Evolutionary conservation across 1,140 invertebrate genomes (phyloP).

Genomic region (Drosophila persimilis): DNA sequence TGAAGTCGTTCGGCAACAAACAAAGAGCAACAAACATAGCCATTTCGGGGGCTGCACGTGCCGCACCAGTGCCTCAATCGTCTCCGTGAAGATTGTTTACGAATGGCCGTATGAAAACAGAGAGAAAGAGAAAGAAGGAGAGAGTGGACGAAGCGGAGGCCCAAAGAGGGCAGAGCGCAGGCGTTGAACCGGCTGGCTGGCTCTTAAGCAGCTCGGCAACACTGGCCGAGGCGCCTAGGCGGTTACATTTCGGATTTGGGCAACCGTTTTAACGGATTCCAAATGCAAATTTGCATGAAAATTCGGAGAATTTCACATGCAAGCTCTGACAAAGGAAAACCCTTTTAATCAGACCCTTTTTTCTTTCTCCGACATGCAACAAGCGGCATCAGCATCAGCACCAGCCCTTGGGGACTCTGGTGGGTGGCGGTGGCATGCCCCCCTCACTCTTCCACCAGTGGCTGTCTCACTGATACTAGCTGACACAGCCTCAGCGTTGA

Average conservation of each 20-base stretch:
- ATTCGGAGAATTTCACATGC: not conserved
- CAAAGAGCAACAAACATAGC: conserved; percentile 40
- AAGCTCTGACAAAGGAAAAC: not conserved
- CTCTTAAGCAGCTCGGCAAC: conserved; percentile 56
- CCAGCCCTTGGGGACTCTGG: not conserved
- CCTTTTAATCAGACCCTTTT: not conserved
- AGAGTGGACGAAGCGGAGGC: too few species aligned
- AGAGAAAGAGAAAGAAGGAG: conserved; percentile 49
- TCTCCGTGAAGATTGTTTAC: conserved; percentile 56
- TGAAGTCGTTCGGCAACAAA: conserved; percentile 64
- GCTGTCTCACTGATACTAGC: not conserved
- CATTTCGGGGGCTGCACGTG: conserved; percentile 50
- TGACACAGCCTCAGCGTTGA: conserved; percentile 26
- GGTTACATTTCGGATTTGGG: conserved; percentile 32
- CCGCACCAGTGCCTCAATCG: conserved; percentile 2
- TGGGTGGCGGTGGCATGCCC: too few species aligned
- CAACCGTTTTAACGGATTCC: conserved; percentile 16
- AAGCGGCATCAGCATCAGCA: conserved; percentile 7
- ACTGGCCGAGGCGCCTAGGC: conserved; percentile 39
- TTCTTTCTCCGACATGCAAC: conserved; percentile 17
- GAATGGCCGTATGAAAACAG: conserved; percentile 71
- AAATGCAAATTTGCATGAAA: not conserved
- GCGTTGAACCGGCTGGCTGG: conserved; percentile 22
- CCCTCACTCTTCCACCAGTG: too few species aligned
- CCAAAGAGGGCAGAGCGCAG: conserved; percentile 39